Base-by-base conservation (phyloP, 2,888 invertebrate species). In the Anoplius nigerrimus region DNA sequence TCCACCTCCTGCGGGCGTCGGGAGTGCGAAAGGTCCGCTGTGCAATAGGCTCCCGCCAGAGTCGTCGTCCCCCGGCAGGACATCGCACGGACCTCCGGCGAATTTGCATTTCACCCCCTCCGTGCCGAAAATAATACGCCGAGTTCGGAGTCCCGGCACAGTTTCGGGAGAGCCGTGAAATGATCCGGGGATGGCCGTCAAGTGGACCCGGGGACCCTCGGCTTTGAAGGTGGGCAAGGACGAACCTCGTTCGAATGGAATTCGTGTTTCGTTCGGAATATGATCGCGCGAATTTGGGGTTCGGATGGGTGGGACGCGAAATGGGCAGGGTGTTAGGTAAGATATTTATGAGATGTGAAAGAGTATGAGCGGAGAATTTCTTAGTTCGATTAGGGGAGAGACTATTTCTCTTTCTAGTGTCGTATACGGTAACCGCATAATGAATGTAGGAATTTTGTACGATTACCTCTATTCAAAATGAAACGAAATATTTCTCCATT, bases 51-150 rank as follows among this genome's bases (percentile, higher is more conserved):
- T 48, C n/a, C 18, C 48, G 3, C 42, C n/a, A 13, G 42, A 13
- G 42, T 11, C 48, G 48, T 16, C 16, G 48, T 3, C 2, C 42
- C 42, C n/a, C 42, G 34, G 55, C 2, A 55, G 15, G 15, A 16
- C 34, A 5, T n/a, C 3, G 43, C 56, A 18, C 48, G 16, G 16
- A 18, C 18, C 6, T 18, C 48, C 16, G 5, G 21, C 15, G 43
- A 18, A 55, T 57, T 57, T 57, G 22, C 56, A 45, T 45, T 48
- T 48, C 18, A 48, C 48, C 34, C 34, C 1, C 55, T 11, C 24
- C n/a, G n/a, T n/a, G 34, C 16, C 45, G 56, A 57, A 55, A 57
- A 57, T 57, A 57, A 57, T 42, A 43, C 22, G 43, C 34, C 4
- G 34, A 11, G 34, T 34, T 11, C 11, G 34, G 5, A 57, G 43